A percentile compares a stretch with the other conserved stretches of the same genome.
These are phyloP conservation scores for Cosmia trapezina DNA, from an alignment of 2,888 invertebrate species.

Conservation along the genomic window DNA sequence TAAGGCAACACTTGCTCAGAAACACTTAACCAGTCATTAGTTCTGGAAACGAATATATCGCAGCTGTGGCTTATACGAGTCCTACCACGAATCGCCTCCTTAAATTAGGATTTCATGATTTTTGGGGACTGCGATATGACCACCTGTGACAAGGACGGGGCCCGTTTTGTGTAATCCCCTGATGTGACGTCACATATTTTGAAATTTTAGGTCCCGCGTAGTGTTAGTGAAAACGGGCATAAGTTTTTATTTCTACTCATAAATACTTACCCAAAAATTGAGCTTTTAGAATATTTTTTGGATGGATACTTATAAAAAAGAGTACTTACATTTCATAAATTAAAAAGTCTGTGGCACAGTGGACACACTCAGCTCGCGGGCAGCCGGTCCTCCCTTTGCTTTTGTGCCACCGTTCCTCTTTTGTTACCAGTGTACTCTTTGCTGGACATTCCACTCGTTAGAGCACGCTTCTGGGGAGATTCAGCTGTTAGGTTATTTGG, in stretches of 20 bases:
- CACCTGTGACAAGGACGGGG: too few relatives aligned
- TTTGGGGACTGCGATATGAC: too few relatives aligned
- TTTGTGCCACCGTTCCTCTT: conserved; percentile 61
- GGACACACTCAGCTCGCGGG: conserved; percentile 38
- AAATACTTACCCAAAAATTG: not conserved
- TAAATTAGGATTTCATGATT: too few relatives aligned
- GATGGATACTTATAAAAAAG: not conserved
- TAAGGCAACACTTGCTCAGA: not conserved
- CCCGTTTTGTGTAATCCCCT: too few relatives aligned
- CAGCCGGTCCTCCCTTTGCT: conserved; percentile 59
- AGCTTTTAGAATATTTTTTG: not conserved
- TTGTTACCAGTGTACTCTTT: conserved; percentile 64
- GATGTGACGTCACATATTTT: too few relatives aligned
- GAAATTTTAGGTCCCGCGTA: too few relatives aligned
- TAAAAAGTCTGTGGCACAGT: conserved; percentile 31
- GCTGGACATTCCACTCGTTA: conserved; percentile 66
- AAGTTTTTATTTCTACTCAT: too few relatives aligned
- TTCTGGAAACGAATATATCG: not conserved
- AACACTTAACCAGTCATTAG: too few relatives aligned
- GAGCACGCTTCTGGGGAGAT: conserved; percentile 47
- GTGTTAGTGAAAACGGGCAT: not conserved
- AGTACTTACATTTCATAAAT: not conserved
- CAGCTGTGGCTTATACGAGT: not conserved
- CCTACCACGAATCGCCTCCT: not conserved
- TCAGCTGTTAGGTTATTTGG: conserved; percentile 28